phyloP scores from a whole-genome alignment of 2,888 invertebrate genomes.

The Onthophagus sagittarius region DNA sequence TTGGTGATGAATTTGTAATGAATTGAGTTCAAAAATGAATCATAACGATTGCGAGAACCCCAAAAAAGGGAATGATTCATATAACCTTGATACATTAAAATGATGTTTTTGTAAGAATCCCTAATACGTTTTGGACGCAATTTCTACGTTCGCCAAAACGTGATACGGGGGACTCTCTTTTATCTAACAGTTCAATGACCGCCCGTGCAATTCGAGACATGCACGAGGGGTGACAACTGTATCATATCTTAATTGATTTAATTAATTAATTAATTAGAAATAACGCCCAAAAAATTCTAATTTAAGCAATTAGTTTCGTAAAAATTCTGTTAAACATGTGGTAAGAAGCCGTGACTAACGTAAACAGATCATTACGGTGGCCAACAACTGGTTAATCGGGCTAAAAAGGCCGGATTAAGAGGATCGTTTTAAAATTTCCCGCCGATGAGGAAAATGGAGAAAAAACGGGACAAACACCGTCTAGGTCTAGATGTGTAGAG shows the following conservation, averaged over 20 bases:
- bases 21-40: no score
- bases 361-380: background rate
- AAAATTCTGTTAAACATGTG: background rate
- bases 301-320: background rate
- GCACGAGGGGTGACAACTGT: slow-evolving; percentile 28
- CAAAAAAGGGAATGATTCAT: background rate
- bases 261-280: background rate
- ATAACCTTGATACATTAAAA: background rate
- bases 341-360: background rate
- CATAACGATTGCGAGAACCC: no score
- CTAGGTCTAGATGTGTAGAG: background rate
- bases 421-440: background rate
- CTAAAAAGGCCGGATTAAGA: background rate
- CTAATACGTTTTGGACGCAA: slow-evolving; percentile 22
- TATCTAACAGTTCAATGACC: slow-evolving; percentile 31
- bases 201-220: slow-evolving; percentile 30
- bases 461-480: background rate
- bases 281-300: background rate
- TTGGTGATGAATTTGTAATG: no score
- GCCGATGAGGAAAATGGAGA: background rate
- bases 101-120: slow-evolving; percentile 19
- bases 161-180: slow-evolving; percentile 32
- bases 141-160: slow-evolving; percentile 26
- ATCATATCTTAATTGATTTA: slow-evolving; percentile 17
- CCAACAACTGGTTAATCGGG: background rate